Evolutionary conservation across 1,140 invertebrate species (phyloP).

Genomic region (Drosophila arawakana): DNA sequence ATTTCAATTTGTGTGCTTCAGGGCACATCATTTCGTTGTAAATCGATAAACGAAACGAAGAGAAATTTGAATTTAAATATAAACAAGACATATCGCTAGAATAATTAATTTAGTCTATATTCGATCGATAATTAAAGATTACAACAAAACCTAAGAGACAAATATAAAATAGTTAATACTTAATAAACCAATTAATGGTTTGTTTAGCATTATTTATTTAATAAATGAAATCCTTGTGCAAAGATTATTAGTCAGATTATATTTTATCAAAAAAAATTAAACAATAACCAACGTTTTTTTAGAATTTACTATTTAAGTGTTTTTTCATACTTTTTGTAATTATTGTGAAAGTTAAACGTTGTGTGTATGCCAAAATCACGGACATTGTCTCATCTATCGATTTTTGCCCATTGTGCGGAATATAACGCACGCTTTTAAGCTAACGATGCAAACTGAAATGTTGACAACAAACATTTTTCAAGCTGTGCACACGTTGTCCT

Average conservation of each 20-base stretch:
- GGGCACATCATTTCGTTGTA: background rate
- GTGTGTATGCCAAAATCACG: conserved; percentile 69
- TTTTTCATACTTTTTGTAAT: conserved; percentile 49
- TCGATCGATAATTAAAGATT: background rate
- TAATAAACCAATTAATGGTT: background rate
- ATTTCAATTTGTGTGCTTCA: conserved; percentile 37
- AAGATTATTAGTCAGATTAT: background rate
- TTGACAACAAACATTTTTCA: conserved; percentile 83
- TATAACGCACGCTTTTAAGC: conserved; percentile 70
- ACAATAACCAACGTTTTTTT: conserved; percentile 24
- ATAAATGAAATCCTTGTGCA: background rate
- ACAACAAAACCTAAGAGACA: no score
- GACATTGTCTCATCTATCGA: conserved; percentile 77
- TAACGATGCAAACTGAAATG: conserved; percentile 83
- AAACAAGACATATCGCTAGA: background rate
- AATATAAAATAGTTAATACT: background rate
- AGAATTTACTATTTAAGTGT: conserved; percentile 1
- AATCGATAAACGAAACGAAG: conserved; percentile 15
- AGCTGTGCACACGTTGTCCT: conserved; percentile 68
- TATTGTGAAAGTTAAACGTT: conserved; percentile 57
- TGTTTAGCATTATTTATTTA: background rate
- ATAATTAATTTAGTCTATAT: background rate
- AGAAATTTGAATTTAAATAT: background rate
- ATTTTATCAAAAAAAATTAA: conserved; percentile 7
- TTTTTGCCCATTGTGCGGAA: conserved; percentile 70